Evolutionary conservation across 2,113 vertebrate species (phyloP).

Genomic region (Pseudopipra pipra): DNA sequence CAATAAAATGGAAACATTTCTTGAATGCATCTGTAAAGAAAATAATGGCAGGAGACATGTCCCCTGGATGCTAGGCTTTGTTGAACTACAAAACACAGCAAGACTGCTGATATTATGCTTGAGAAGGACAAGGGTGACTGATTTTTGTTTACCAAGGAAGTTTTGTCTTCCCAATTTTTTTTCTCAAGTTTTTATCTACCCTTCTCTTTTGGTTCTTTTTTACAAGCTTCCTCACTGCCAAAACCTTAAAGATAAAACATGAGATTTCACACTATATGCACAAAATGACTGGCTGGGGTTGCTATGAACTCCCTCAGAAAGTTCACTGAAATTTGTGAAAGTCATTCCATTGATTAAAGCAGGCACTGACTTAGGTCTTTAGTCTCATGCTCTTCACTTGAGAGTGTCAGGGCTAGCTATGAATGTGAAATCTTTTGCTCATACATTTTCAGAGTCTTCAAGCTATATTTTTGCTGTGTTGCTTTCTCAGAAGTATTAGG

Average conservation of each 20-base stretch:
- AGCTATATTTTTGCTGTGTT: background rate
- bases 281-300: background rate
- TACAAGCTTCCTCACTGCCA: background rate
- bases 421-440: background rate
- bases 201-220: background rate
- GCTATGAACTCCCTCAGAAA: background rate
- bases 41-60: background rate
- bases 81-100: background rate
- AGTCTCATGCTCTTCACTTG: background rate
- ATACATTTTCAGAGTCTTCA: background rate
- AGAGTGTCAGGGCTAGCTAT: background rate
- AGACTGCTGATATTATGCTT: background rate
- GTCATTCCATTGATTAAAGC: background rate
- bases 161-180: background rate
- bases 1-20: background rate
- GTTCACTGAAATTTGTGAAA: background rate
- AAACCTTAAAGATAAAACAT: background rate
- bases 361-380: background rate
- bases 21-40: background rate
- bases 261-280: background rate
- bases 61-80: background rate
- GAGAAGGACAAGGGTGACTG: background rate
- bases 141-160: background rate
- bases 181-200: background rate
- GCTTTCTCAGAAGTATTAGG: background rate